These are phyloP conservation scores for Calycopis cecrops DNA, from an alignment of 1,140 invertebrate species.

Conservation along the genomic window DNA sequence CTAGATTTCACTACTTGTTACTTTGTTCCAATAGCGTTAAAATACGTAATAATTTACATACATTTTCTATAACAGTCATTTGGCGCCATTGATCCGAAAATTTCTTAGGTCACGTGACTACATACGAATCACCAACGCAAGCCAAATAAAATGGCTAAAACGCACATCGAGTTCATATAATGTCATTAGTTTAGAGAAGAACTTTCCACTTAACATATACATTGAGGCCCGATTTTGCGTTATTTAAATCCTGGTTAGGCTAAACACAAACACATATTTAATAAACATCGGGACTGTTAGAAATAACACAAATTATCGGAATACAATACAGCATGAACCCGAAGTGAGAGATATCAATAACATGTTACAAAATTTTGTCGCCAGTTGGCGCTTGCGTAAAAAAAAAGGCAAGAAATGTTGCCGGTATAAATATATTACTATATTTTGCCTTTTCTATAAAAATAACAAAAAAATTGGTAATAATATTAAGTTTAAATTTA, in stretches of 20 bases:
- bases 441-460: neutral
- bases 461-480: slow-evolving; percentile 3
- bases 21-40: slow-evolving; percentile 38
- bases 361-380: slow-evolving; percentile 51
- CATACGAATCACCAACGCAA: slow-evolving; percentile 73
- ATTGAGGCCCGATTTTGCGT: slow-evolving; percentile 52
- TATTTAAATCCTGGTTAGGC: slow-evolving; percentile 36
- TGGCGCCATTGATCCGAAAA: slow-evolving; percentile 75
- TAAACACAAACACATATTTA: slow-evolving; percentile 59
- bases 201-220: slow-evolving; percentile 59
- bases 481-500: slow-evolving; percentile 1
- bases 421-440: slow-evolving; percentile 8
- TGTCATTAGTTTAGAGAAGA: slow-evolving; percentile 67
- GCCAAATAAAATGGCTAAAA: slow-evolving; percentile 73
- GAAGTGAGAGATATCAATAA: slow-evolving; percentile 72
- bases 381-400: slow-evolving; percentile 55
- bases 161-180: slow-evolving; percentile 72
- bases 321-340: slow-evolving; percentile 62
- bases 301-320: slow-evolving; percentile 58
- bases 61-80: slow-evolving; percentile 70
- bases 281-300: slow-evolving; percentile 50
- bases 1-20: slow-evolving; percentile 49
- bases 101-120: slow-evolving; percentile 73
- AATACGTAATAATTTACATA: slow-evolving; percentile 57
- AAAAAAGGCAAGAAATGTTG: slow-evolving; percentile 38